phyloP scores from a whole-genome alignment of 2,113 vertebrate genomes.

The Lota lota region DNA sequence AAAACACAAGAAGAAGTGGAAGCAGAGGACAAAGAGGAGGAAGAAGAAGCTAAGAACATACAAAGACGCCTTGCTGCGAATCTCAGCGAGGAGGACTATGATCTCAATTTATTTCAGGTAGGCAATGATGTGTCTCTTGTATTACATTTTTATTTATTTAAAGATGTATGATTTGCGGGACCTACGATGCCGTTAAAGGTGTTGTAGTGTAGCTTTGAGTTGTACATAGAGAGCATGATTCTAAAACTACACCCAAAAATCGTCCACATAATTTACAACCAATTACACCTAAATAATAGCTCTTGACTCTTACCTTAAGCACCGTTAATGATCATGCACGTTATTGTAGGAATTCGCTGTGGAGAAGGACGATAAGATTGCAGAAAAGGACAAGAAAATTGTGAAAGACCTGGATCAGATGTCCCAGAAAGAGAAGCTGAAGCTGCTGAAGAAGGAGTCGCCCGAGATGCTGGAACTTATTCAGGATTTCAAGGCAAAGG shows the following conservation, averaged over 20 bases:
- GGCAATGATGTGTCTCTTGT: not conserved
- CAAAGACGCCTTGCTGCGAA: conserved; percentile 82
- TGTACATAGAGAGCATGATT: too few relatives aligned
- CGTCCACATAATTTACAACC: not conserved
- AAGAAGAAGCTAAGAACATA: conserved; percentile 88
- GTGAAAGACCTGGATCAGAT: conserved; percentile 85
- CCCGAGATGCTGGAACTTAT: conserved; percentile 93
- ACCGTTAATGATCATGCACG: not conserved
- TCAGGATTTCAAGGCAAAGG: conserved; percentile 88
- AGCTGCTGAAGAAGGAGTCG: conserved; percentile 90
- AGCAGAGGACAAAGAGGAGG: conserved; percentile 88
- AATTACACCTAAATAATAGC: too few relatives aligned
- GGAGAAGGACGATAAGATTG: conserved; percentile 43
- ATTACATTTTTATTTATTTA: not conserved
- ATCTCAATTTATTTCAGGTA: conserved; percentile 85
- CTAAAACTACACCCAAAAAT: not conserved
- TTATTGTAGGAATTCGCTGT: conserved; percentile 66
- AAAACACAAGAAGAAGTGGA: conserved; percentile 78
- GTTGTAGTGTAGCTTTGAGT: too few relatives aligned
- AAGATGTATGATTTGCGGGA: too few relatives aligned
- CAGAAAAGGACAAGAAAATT: conserved; percentile 76
- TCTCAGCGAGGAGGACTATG: conserved; percentile 90
- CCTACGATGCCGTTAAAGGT: too few relatives aligned
- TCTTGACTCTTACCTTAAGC: not conserved
- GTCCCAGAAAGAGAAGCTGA: conserved; percentile 88